Evolutionary conservation across 2,888 invertebrate species (phyloP).

Genomic region (Patella depressa): DNA sequence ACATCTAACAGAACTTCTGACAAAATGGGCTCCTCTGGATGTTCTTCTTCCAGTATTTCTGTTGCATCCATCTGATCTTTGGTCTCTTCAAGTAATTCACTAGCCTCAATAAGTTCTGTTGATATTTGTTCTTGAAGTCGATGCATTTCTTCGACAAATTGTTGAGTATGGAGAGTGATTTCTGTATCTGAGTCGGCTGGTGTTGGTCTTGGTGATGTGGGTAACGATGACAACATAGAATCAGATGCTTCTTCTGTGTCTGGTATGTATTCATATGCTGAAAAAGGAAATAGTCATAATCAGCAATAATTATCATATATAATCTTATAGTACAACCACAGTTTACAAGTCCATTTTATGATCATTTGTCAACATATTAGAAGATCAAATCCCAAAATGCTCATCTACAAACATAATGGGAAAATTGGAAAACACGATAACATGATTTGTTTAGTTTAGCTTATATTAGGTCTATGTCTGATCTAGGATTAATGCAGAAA

Average conservation of each 20-base stretch:
- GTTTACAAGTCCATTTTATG: too few relatives aligned
- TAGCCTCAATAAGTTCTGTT: slow-evolving; percentile 38
- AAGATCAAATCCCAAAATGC: too few relatives aligned
- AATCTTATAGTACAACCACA: too few relatives aligned
- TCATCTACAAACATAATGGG: too few relatives aligned
- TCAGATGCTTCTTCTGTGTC: slow-evolving; percentile 84
- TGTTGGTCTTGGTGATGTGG: slow-evolving; percentile 57
- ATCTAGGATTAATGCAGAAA: too few relatives aligned
- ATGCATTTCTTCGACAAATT: slow-evolving; percentile 60
- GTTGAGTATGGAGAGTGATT: slow-evolving; percentile 45
- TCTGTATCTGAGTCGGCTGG: slow-evolving; percentile 59
- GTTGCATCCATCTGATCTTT: slow-evolving; percentile 11
- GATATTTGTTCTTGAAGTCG: slow-evolving; percentile 40
- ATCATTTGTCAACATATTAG: too few relatives aligned
- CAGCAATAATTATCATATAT: too few relatives aligned
- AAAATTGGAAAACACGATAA: too few relatives aligned
- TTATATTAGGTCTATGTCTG: too few relatives aligned
- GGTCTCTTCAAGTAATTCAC: slow-evolving; percentile 25
- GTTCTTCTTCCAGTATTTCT: slow-evolving; percentile 16
- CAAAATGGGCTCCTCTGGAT: slow-evolving; percentile 28
- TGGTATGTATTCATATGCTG: slow-evolving; percentile 93
- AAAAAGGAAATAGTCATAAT: slow-evolving; percentile 29
- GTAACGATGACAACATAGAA: slow-evolving; percentile 62
- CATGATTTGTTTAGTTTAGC: too few relatives aligned
- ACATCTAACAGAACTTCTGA: slow-evolving; percentile 29